Evolutionary conservation across 2,888 invertebrate genomes (phyloP).

Genomic region (Phania funesta): DNA sequence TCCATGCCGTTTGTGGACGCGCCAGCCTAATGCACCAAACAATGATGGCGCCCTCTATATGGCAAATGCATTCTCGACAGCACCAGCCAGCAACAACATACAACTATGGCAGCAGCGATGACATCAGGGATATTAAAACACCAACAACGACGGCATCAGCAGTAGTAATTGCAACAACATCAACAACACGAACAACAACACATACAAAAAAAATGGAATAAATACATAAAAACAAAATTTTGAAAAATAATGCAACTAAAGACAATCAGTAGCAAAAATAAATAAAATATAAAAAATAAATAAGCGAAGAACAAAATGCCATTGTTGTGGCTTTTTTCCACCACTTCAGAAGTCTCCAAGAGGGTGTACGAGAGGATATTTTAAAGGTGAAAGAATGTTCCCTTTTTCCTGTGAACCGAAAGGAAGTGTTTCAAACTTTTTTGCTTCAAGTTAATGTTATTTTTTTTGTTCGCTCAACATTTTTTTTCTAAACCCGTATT

Average conservation of each 20-base stretch:
- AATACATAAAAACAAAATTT: conserved; percentile 64
- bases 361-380: conserved; percentile 34
- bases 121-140: conserved; percentile 43
- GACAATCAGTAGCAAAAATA: conserved; percentile 43
- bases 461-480: conserved; percentile 3
- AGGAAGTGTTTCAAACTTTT: conserved; percentile 51
- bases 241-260: conserved; percentile 56
- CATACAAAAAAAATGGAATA: conserved; percentile 48
- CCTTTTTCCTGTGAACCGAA: conserved; percentile 46
- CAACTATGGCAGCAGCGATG: conserved; percentile 3
- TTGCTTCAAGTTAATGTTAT: conserved; percentile 11
- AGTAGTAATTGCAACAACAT: not conserved
- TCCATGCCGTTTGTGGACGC: not conserved
- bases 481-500: conserved; percentile 3
- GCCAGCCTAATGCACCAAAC: conserved; percentile 47
- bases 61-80: conserved; percentile 54
- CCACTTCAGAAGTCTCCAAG: not conserved
- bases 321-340: conserved; percentile 53
- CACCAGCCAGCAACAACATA: conserved; percentile 4
- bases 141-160: conserved; percentile 3
- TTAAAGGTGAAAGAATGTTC: conserved; percentile 63
- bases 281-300: not conserved
- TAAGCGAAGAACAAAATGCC: conserved; percentile 39
- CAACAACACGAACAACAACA: conserved; percentile 13
- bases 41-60: conserved; percentile 67